phyloP scores from a whole-genome alignment of 2,888 invertebrate species.

The Lithophane ornitopus region DNA sequence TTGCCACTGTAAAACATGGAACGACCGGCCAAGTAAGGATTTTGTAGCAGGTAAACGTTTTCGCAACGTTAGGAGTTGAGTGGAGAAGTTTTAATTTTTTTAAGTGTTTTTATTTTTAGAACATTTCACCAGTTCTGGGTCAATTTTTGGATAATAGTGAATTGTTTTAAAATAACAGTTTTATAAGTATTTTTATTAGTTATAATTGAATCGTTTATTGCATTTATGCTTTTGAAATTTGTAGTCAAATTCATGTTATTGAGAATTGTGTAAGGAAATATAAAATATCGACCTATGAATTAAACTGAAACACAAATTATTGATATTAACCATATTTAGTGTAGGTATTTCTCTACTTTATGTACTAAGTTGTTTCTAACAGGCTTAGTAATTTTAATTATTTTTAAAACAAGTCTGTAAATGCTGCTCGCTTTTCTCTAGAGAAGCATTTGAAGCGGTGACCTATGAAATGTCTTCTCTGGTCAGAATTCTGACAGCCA shows the following conservation, averaged over 20 bases:
- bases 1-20: constrained; percentile 77
- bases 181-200: background rate
- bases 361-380: background rate
- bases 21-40: constrained; percentile 64
- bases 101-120: constrained; percentile 43
- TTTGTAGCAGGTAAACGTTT: constrained; percentile 64
- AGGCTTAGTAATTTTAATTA: background rate
- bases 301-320: background rate
- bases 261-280: background rate
- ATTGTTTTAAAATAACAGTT: background rate
- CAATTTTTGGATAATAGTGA: background rate
- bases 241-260: too few species aligned
- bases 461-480: background rate
- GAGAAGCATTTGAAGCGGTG: background rate
- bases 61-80: constrained; percentile 29
- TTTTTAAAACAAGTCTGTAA: background rate
- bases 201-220: too few species aligned
- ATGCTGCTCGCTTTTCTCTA: background rate
- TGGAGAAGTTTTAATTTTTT: constrained; percentile 53
- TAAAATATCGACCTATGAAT: background rate
- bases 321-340: background rate
- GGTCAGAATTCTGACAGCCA: background rate
- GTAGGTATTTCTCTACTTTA: too few species aligned
- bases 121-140: background rate
- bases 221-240: background rate